phyloP scores from a whole-genome alignment of 2,797 vertebrate species.

The Artibeus jamaicensis region DNA sequence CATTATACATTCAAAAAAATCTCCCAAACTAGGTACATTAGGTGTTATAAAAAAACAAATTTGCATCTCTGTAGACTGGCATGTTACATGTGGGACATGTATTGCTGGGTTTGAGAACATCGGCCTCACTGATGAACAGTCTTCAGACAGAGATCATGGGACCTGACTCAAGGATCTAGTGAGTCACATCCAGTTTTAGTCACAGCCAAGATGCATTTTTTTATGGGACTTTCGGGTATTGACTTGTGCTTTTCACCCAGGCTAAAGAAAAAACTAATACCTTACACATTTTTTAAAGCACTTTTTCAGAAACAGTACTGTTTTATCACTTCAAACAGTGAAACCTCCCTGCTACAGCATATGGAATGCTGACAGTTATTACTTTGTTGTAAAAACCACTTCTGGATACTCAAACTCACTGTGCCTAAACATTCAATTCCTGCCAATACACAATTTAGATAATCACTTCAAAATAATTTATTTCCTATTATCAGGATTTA shows the following conservation, averaged over 20 bases:
- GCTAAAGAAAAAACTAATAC: slow-evolving; percentile 43
- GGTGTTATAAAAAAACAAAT: background rate
- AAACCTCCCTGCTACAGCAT: slow-evolving; percentile 24
- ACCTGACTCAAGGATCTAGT: background rate
- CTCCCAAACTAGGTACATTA: background rate
- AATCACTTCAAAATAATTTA: slow-evolving; percentile 61
- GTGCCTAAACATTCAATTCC: slow-evolving; percentile 55
- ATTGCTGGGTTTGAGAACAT: background rate
- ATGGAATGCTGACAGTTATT: slow-evolving; percentile 41
- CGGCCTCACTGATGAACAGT: background rate
- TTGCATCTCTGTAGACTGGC: background rate
- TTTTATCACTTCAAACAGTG: slow-evolving; percentile 36
- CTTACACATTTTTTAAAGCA: slow-evolving; percentile 43
- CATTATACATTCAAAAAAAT: background rate
- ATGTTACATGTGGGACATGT: background rate
- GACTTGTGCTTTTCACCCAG: slow-evolving; percentile 6
- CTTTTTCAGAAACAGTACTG: slow-evolving; percentile 33
- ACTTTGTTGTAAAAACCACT: slow-evolving; percentile 33
- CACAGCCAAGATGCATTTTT: background rate
- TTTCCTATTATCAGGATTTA: slow-evolving; percentile 55
- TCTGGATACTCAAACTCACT: slow-evolving; percentile 56
- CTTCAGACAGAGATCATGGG: background rate
- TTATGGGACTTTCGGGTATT: background rate
- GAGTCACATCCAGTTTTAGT: background rate
- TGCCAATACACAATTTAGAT: slow-evolving; percentile 58